phyloP scores from a whole-genome alignment of 2,888 invertebrate species.

The Acanthoscelides obtectus region DNA sequence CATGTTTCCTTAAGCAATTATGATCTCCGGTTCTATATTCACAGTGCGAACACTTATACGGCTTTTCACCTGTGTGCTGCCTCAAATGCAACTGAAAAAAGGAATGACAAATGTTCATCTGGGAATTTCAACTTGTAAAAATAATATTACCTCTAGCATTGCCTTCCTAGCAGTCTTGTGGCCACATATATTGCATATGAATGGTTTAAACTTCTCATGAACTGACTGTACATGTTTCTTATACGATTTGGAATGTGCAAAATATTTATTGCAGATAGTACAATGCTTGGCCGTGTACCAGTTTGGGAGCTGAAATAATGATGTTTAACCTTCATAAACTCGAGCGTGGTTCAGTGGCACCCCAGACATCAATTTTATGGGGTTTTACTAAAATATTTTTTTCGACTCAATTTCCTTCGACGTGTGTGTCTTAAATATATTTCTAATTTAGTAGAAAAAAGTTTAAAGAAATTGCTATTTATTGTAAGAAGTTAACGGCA shows the following conservation, averaged over 20 bases:
- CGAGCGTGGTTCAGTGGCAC: no score
- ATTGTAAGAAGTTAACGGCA: no score
- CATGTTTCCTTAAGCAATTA: constrained; percentile 65
- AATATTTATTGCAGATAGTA: constrained; percentile 62
- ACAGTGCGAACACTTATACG: constrained; percentile 65
- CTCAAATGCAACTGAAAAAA: constrained; percentile 59
- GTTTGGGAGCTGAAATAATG: constrained; percentile 29
- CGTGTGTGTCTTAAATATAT: no score
- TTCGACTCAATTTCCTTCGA: no score
- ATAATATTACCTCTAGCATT: constrained; percentile 53
- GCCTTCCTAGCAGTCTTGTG: constrained; percentile 68
- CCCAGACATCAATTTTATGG: no score
- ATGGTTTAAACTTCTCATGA: constrained; percentile 69
- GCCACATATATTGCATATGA: constrained; percentile 69
- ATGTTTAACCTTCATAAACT: not conserved
- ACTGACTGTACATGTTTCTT: constrained; percentile 68
- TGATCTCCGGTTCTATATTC: constrained; percentile 70
- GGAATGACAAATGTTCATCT: no score
- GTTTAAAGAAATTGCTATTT: no score
- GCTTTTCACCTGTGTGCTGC: constrained; percentile 76
- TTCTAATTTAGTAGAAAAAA: no score
- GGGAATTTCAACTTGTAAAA: not conserved
- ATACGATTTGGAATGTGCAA: constrained; percentile 63
- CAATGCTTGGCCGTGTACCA: constrained; percentile 63
- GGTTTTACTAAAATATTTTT: no score